These are phyloP conservation scores for Paracanthobrama guichenoti DNA, from an alignment of 2,113 vertebrate species.

Conservation along the genomic window DNA sequence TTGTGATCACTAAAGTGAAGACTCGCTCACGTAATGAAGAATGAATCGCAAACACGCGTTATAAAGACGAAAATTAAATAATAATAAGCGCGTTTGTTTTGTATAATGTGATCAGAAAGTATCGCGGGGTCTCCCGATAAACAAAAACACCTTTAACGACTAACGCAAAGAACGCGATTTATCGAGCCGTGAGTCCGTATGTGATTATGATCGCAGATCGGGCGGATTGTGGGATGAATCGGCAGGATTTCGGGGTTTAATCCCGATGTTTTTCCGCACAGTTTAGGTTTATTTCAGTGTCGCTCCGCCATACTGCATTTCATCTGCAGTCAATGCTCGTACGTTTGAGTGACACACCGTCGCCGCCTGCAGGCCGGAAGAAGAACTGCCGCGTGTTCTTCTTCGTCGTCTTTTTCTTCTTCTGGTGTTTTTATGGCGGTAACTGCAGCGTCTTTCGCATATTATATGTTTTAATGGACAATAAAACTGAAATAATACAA, in stretches of 20 bases:
- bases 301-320: slow-evolving; percentile 70
- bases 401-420: no score
- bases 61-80: background rate
- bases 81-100: background rate
- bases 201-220: background rate
- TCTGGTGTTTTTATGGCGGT: no score
- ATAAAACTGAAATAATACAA: no score
- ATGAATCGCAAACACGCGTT: no score
- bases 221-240: background rate
- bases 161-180: background rate
- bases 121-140: background rate
- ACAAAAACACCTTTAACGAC: background rate
- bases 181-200: background rate
- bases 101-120: background rate
- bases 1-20: background rate
- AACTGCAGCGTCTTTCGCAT: no score
- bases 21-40: background rate
- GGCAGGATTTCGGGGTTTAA: background rate
- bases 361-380: slow-evolving; percentile 13
- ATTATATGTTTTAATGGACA: no score
- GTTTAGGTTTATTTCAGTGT: slow-evolving; percentile 28
- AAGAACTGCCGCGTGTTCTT: background rate
- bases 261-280: background rate
- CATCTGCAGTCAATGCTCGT: slow-evolving; percentile 19
- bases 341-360: background rate